phyloP scores from a whole-genome alignment of 2,797 vertebrate genomes.

The Sebastes vulpes region DNA sequence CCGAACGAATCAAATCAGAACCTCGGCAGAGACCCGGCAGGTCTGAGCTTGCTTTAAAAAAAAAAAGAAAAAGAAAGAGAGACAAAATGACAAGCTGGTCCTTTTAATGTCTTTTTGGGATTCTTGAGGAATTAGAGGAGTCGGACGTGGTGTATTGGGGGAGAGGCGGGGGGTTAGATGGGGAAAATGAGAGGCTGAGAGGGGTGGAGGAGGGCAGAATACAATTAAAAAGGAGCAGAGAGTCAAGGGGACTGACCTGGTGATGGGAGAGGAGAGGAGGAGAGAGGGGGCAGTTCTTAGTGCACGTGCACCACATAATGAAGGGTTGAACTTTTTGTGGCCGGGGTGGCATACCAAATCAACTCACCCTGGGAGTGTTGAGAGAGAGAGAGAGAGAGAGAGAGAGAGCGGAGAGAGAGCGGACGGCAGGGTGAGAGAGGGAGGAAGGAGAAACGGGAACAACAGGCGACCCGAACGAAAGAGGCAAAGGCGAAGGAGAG shows the following conservation, averaged over 20 bases:
- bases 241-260: constrained; percentile 89
- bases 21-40: constrained; percentile 25
- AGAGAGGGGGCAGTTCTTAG: constrained; percentile 64
- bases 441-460: constrained; percentile 55
- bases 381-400: constrained; percentile 33
- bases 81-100: not conserved
- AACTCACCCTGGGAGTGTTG: constrained; percentile 88
- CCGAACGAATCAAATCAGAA: constrained; percentile 65
- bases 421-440: constrained; percentile 67
- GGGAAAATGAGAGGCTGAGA: constrained; percentile 59
- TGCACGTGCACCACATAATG: constrained; percentile 86
- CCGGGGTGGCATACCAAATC: constrained; percentile 91
- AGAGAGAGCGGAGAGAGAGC: constrained; percentile 41
- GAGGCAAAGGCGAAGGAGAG: constrained; percentile 61
- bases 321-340: constrained; percentile 90
- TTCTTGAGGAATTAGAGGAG: constrained; percentile 53
- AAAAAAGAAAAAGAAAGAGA: not conserved
- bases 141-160: constrained; percentile 14
- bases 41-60: not conserved
- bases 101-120: constrained; percentile 47
- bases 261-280: constrained; percentile 79
- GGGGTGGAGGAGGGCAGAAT: constrained; percentile 79
- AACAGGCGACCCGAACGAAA: constrained; percentile 59
- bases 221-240: constrained; percentile 82
- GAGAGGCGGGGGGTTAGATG: constrained; percentile 4